A percentile compares a stretch with the other conserved stretches of the same genome.
Conservation (phyloP, 2,888 invertebrate species). For the Drosophila vallismaia region DNA sequence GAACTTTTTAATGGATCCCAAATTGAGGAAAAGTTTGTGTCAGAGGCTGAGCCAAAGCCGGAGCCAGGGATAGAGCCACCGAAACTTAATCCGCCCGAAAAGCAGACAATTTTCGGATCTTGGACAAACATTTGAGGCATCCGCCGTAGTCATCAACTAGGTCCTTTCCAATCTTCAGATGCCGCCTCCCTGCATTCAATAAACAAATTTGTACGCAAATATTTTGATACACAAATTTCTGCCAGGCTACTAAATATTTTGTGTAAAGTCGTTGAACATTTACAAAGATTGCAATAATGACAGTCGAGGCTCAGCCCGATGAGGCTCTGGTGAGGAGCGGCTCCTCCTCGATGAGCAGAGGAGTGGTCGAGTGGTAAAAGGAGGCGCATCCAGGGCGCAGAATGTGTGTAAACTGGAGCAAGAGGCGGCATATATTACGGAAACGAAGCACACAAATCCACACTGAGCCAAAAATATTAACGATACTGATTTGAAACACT, state of each 20-base stretch:
- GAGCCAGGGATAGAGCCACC: background rate
- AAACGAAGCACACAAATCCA: slow-evolving; percentile 24
- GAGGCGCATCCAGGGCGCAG: slow-evolving; percentile 40
- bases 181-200: slow-evolving; percentile 38
- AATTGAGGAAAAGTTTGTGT: slow-evolving; percentile 37
- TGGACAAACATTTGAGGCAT: slow-evolving; percentile 35
- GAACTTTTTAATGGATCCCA: slow-evolving; percentile 53
- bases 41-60: slow-evolving; percentile 20
- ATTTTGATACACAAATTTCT: slow-evolving; percentile 54
- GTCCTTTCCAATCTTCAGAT: slow-evolving; percentile 6
- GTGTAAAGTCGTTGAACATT: slow-evolving; percentile 57
- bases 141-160: slow-evolving; percentile 14
- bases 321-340: slow-evolving; percentile 4
- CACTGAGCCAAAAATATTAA: background rate
- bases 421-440: slow-evolving; percentile 51
- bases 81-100: slow-evolving; percentile 37
- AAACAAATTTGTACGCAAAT: slow-evolving; percentile 57
- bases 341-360: background rate
- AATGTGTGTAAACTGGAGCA: slow-evolving; percentile 43
- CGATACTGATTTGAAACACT: background rate
- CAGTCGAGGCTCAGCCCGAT: slow-evolving; percentile 36
- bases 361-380: slow-evolving; percentile 9
- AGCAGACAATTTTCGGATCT: slow-evolving; percentile 29
- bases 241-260: slow-evolving; percentile 57
- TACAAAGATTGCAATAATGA: slow-evolving; percentile 68